Conservation (phyloP, 2,888 invertebrate genomes). For the Ormyrus pomaceus region DNA sequence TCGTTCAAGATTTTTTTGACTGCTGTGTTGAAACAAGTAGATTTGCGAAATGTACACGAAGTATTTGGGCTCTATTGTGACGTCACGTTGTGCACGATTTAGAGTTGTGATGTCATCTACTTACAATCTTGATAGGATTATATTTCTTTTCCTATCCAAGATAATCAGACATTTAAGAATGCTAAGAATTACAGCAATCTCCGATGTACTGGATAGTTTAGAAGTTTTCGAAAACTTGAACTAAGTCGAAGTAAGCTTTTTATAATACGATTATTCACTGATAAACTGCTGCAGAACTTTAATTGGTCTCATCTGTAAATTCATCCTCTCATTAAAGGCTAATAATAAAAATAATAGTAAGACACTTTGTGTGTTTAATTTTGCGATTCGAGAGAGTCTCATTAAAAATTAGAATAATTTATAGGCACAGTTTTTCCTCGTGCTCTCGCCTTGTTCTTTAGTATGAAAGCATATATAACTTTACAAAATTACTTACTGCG, state of each 20-base stretch:
- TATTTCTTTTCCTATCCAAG: constrained; percentile 19
- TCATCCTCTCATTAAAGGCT: too few relatives aligned
- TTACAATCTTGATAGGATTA: constrained; percentile 17
- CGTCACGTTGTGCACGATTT: constrained; percentile 44
- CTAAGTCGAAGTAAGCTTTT: too few relatives aligned
- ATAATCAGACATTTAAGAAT: constrained; percentile 31
- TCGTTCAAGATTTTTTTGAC: not conserved
- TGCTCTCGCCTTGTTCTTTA: not conserved
- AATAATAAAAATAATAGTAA: too few relatives aligned
- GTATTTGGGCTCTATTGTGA: constrained; percentile 46
- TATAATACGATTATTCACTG: too few relatives aligned
- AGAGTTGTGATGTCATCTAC: constrained; percentile 41
- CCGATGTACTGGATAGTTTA: not conserved
- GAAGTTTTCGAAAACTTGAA: too few relatives aligned
- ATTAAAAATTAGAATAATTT: too few relatives aligned
- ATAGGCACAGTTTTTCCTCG: not conserved
- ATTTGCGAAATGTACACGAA: constrained; percentile 23
- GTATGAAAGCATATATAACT: not conserved
- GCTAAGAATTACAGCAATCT: constrained; percentile 1
- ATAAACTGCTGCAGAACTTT: too few relatives aligned
- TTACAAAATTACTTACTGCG: constrained; percentile 4
- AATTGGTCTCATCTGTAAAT: too few relatives aligned
- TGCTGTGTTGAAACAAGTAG: constrained; percentile 4
- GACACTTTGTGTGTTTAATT: not conserved
- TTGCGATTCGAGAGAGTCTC: too few relatives aligned